Percentiles rank a stretch among this genome's conserved stretches.
phyloP scores from a whole-genome alignment of 1,140 invertebrate species.

The Orchesella cincta region DNA sequence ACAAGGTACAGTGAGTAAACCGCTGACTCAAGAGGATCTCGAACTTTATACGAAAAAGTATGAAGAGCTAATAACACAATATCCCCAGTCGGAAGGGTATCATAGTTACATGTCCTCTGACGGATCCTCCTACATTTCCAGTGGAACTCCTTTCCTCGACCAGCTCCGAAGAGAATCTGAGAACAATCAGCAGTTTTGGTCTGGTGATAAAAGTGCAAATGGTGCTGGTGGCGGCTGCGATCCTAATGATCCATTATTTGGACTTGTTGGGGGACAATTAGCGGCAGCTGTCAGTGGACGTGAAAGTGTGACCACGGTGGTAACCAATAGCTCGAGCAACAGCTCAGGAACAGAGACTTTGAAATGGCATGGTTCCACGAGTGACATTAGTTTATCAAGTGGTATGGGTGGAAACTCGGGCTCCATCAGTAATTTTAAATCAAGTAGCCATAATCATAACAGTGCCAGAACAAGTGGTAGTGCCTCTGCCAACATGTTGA shows the following conservation, averaged over 20 bases:
- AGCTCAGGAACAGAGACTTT: slow-evolving; percentile 75
- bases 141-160: slow-evolving; percentile 73
- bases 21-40: slow-evolving; percentile 67
- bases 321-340: slow-evolving; percentile 58
- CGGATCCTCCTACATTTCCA: slow-evolving; percentile 65
- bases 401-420: not conserved
- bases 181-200: slow-evolving; percentile 45
- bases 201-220: slow-evolving; percentile 45
- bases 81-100: slow-evolving; percentile 79
- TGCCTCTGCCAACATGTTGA: not conserved
- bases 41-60: slow-evolving; percentile 70
- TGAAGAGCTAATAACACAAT: slow-evolving; percentile 64
- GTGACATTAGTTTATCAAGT: slow-evolving; percentile 69
- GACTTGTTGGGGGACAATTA: slow-evolving; percentile 19
- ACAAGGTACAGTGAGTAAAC: slow-evolving; percentile 54
- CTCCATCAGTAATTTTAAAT: not conserved
- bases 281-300: slow-evolving; percentile 57
- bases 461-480: not conserved
- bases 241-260: slow-evolving; percentile 42
- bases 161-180: slow-evolving; percentile 58
- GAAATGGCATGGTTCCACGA: slow-evolving; percentile 79
- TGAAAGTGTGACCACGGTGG: slow-evolving; percentile 66
- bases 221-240: slow-evolving; percentile 39
- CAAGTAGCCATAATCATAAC: not conserved
- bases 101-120: slow-evolving; percentile 79